phyloP scores from a whole-genome alignment of 1,140 invertebrate species.

The Aradophagus sp. region DNA sequence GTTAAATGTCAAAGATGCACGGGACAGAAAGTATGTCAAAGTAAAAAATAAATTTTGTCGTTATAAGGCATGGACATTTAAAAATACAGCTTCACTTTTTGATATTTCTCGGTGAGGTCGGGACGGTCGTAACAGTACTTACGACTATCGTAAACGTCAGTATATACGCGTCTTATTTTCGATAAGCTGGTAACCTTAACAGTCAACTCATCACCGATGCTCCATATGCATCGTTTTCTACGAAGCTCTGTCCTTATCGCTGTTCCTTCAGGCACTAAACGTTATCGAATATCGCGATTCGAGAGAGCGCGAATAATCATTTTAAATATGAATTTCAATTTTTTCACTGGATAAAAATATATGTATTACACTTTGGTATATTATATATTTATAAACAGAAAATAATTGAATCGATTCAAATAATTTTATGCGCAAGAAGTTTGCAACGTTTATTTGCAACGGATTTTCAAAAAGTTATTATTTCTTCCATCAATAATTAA shows the following conservation, averaged over 20 bases:
- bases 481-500: no score
- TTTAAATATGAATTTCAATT: no score
- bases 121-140: conserved; percentile 9
- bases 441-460: no score
- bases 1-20: conserved; percentile 1
- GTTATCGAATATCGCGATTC: no score
- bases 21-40: conserved; percentile 1
- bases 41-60: conserved; percentile 6
- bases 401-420: no score
- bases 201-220: conserved; percentile 16
- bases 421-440: no score
- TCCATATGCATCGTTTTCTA: conserved; percentile 23
- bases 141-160: conserved; percentile 19
- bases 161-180: conserved; percentile 17
- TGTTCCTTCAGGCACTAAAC: no score
- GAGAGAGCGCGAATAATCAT: no score
- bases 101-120: conserved; percentile 18
- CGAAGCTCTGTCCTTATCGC: conserved; percentile 9
- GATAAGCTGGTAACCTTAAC: conserved; percentile 24
- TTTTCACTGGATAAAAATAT: no score
- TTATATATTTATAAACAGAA: no score
- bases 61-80: not conserved
- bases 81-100: conserved; percentile 3
- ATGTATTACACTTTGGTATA: no score
- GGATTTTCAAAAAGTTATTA: no score